Base-by-base conservation (phyloP, 2,888 invertebrate species). In the Arctia plantaginis region DNA sequence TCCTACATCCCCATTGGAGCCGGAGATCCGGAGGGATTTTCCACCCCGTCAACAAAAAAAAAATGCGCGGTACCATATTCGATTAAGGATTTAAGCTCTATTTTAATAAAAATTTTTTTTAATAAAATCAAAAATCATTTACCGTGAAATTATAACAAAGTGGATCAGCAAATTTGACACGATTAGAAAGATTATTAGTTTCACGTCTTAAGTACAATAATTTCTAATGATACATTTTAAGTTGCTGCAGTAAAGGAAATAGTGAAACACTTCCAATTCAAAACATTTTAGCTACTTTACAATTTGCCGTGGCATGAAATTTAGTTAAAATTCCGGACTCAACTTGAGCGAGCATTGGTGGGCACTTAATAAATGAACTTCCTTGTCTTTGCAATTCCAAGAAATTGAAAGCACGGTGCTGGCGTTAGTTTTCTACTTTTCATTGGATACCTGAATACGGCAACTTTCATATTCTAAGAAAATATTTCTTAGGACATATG, bases 351-450 rank as follows among this genome's bases (percentile, higher is more conserved):
- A 82, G 84, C 83, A 87, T 87, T 85, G 87, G 85, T 83, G 84
- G 85, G 84, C 87, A 90, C 87, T 89, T 89, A 88, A 88, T 89
- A 86, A 89, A 89, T 87, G 86, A 89, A 90, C 84, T 86, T 89
- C 84, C 85, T 85, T 87, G 88, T 88, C 88, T 86, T 86, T 85
- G 83, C 80, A 75, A 86, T 84, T 80, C 72, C 69, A 77, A 78
- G 69, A 72, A 80, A 68, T 71, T 66, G 44, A 71, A 71, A 65
- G 55, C 65, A 72, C 66, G 67, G 12, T 7, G 35, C 35, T 44
- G n/a, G 64, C 55, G 33, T 66, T 65, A 69, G n/a, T 66, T 73
- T 41, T 33, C n/a, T 59, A 33, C 55, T 69, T 66, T 73, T 66
- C 10, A 51, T n/a, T 44, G 33, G n/a, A 71, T 47, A 71, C 44